Evolutionary conservation across 2,888 invertebrate genomes (phyloP).

Genomic region (Temnothorax ravouxi): DNA sequence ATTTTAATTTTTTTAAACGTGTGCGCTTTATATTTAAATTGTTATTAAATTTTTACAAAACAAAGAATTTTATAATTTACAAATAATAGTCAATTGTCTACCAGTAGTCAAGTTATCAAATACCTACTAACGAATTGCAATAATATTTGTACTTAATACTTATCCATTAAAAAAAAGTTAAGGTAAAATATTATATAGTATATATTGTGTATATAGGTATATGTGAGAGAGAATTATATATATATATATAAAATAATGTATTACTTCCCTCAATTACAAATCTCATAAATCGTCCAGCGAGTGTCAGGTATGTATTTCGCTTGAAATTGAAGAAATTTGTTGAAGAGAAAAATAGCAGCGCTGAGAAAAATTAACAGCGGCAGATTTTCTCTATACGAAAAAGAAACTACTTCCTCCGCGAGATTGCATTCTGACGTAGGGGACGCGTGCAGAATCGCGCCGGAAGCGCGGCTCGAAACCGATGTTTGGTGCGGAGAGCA

Average conservation of each 20-base stretch:
- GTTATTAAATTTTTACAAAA: background rate
- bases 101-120: background rate
- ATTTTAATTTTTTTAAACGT: background rate
- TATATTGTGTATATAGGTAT: background rate
- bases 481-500: background rate
- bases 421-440: background rate
- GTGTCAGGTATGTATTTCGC: background rate
- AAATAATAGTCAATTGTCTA: background rate
- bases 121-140: background rate
- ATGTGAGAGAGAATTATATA: background rate
- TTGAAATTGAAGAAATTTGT: background rate
- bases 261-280: background rate
- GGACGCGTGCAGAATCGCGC: background rate
- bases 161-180: background rate
- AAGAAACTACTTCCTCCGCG: background rate
- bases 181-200: background rate
- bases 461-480: conserved; percentile 22
- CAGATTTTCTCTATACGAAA: background rate
- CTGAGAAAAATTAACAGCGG: background rate
- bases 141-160: background rate
- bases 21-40: background rate
- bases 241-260: too few species aligned
- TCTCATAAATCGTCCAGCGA: background rate
- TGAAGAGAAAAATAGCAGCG: background rate
- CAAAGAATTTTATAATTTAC: background rate